Base-by-base conservation (phyloP, 2,888 invertebrate species). In the Heliconius sara region DNA sequence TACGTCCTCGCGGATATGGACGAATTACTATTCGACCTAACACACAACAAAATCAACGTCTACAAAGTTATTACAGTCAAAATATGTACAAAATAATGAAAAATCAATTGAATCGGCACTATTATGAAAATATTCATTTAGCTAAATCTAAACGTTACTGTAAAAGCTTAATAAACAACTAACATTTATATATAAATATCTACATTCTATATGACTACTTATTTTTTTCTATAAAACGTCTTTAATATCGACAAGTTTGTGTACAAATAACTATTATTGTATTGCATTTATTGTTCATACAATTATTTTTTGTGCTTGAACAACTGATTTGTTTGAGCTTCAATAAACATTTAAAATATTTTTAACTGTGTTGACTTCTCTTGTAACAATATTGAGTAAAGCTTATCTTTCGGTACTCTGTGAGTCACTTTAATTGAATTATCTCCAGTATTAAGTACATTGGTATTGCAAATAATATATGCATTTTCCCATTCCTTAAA, bases 171-270 rank as follows among this genome's bases (percentile, higher is more conserved):
- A 89, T 89, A 90, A 92, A 93, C 91, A 89, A 90, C 93, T 93
- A 93, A 93, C 93, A 93, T 91, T 93, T 84, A 93, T 92, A 93
- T 92, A 91, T 92, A 93, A 88, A 90, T 90, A 91, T 86, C 92
- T 93, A 93, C 92, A 92, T 90, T 93, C 91, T 92, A 90, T 92
- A 91, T 90, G 88, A 87, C 92, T 93, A 92, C 88, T 86, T 86
- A 86, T 52, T 52, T 85, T 81, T 79, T 70, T 79, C 79, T 80
- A 80, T 80, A 83, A 80, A 67, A 76, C 66, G 65, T 52, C 25
- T 60, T 25, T 66, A 63, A 34, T 57, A 65, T 47, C 12, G 75
- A 75, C 63, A 66, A 47, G 63, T 47, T 7, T 47, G 65, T 75
- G 75, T 75, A 79, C 25, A 70, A 68, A 78, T 57, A 22, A 22